Evolutionary conservation across 2,888 invertebrate genomes (phyloP), one percentile per base, ranked within the genome.

Genomic region (Athalia circularis): DNA sequence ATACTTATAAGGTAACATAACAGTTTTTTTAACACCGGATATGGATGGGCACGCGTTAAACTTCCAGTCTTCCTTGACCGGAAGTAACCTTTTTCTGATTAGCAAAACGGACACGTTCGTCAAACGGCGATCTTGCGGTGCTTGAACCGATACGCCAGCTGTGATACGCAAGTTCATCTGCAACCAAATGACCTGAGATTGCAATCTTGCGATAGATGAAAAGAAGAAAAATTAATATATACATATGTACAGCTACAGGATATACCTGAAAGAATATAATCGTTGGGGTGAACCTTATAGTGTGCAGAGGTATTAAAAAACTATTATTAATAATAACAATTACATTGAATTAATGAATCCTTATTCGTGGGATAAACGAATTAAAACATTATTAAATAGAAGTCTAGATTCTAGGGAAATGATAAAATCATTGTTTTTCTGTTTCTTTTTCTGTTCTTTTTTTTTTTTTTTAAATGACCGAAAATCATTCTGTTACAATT

Each of bases 61-160:
- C 85, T 85, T 87, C 87, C 87, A 85, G 79, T 84, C 85, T 84
- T 80, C 75, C 79, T 80, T 80, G 86, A 79, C 82, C 86, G 87
- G 87, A 87, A 87, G 83, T 83, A 83, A 86, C 86, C 86, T 86
- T 84, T 84, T 81, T 70, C 79, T 85, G 81, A 82, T 87, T 85
- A 84, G 80, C 79, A 82, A 86, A 85, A 82, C 80, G 64, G 77
- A 45, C 65, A 78, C 52, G 77, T 77, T 78, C 45, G 4, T 61
- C 61, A 61, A 43, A 9, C 62, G 62, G n/a, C 75, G 48, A 75
- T 75, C 75, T 48, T 29, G 15, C 54, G 54, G 9, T 54, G n/a
- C 57, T 6, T 9, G 8, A 9, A 45, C 11, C 11, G 45, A 29
- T 50, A 29, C 5, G n/a, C n/a, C 0, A 68, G 68, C 11, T 6